Base-by-base conservation (phyloP, 1,140 invertebrate species). In the Hesperophylax magnus region DNA sequence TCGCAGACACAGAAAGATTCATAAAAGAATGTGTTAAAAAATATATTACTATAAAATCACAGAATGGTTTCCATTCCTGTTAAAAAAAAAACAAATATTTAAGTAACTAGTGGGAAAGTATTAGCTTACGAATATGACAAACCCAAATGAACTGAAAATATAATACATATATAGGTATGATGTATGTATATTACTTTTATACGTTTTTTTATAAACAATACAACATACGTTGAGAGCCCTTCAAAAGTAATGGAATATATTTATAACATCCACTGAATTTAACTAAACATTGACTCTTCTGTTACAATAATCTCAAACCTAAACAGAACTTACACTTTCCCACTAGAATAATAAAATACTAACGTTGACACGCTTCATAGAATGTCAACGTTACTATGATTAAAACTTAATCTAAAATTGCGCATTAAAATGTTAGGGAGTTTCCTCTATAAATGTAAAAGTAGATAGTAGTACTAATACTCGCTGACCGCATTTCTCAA, bases 401-500 rank as follows among this genome's bases (percentile, higher is more conserved):
- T 72, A 72, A 72, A 72, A 72, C 15, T 20, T 53, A 53, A 52
- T 53, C 24, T 78, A 39, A 78, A 67, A 67, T 27, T 67, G 52
- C 56, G 18, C 31, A 76, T 60, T 76, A 76, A 76, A 72, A 34
- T 14, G 24, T 58, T 78, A 81, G 79, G 79, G 79, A 27, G 58
- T 80, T 80, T 84, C 80, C 82, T 81, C 61, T 79, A 61, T 77
- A 79, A 79, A 79, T 18, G 5, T 79, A 77, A 76, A 79, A 76
- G 65, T 84, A 84, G 79, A 74, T 63, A 71, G 79, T 78, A 78
- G 39, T 65, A 71, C 76, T 67, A 76, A 74, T 81, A 58, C 74
- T 78, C 9, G n/a, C 52, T 78, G 52, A 79, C 78, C 65, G 72
- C 69, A 75, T 65, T 75, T 53, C 78, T 79, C 79, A 81, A 79